These are phyloP conservation scores for Stylophora pistillata DNA, from an alignment of 64 coral and sea anemone genomes.

Conservation along the genomic window DNA sequence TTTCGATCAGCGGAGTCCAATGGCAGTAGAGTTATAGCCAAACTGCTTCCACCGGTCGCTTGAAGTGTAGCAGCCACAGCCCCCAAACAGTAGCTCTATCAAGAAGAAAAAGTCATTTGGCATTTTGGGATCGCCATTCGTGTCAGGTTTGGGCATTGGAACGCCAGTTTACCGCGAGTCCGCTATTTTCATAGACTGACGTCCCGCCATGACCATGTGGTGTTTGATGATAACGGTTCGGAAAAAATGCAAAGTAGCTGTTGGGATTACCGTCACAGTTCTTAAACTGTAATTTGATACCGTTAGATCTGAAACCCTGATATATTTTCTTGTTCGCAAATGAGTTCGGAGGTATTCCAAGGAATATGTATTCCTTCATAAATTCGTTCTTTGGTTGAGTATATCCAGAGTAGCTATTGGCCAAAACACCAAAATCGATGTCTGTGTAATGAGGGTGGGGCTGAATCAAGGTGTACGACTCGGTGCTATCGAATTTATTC, in stretches of 20 bases:
- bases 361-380: too few relatives aligned
- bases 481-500: too few relatives aligned
- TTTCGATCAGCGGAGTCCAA: conserved; percentile 48
- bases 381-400: too few relatives aligned
- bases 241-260: conserved; percentile 61
- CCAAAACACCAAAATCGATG: too few relatives aligned
- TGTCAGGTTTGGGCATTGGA: not conserved
- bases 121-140: conserved; percentile 1
- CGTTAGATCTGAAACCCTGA: conserved; percentile 65
- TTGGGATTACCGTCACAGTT: conserved; percentile 73
- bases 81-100: conserved; percentile 62
- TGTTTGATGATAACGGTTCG: conserved; percentile 37
- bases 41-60: conserved; percentile 49
- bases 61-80: conserved; percentile 60
- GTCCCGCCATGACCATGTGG: not conserved
- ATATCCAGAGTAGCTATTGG: too few relatives aligned
- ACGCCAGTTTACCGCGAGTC: conserved; percentile 59
- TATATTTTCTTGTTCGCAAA: not conserved
- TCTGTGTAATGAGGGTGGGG: too few relatives aligned
- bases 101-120: conserved; percentile 49
- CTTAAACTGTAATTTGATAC: not conserved
- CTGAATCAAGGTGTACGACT: too few relatives aligned
- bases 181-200: not conserved
- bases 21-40: conserved; percentile 33
- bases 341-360: conserved; percentile 27